Conservation (phyloP, 2,797 vertebrate genomes). For the Spatula clypeata region DNA sequence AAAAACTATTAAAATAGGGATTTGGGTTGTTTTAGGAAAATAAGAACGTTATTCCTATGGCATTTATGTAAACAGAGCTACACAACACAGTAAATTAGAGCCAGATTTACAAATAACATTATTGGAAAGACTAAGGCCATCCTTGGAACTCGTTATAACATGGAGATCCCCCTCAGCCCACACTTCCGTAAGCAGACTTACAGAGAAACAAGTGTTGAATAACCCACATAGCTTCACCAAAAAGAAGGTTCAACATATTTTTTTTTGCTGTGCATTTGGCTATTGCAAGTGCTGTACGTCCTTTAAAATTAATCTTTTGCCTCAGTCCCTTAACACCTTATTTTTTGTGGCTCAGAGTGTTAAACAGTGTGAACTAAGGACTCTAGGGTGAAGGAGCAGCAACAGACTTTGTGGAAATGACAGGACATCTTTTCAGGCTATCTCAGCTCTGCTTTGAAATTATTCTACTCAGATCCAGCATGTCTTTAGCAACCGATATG, state of each 20-base stretch:
- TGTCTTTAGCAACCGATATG: not conserved
- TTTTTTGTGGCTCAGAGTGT: constrained; percentile 18
- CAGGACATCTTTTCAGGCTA: constrained; percentile 26
- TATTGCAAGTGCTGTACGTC: not conserved
- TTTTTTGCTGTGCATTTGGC: not conserved
- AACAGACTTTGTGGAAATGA: not conserved
- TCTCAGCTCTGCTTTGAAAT: constrained; percentile 4
- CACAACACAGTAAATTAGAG: not conserved
- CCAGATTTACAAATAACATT: not conserved
- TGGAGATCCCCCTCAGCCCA: not conserved
- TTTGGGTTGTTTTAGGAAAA: not conserved
- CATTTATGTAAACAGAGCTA: not conserved
- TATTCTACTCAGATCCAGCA: not conserved
- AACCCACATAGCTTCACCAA: not conserved
- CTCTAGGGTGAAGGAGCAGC: not conserved
- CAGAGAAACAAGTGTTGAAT: not conserved
- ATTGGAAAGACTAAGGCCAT: not conserved
- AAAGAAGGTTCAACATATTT: not conserved
- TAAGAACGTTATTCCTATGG: not conserved
- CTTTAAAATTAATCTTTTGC: not conserved
- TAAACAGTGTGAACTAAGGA: not conserved
- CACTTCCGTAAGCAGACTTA: not conserved
- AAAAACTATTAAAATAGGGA: not conserved
- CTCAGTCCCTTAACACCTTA: not conserved
- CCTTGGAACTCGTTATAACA: not conserved